phyloP scores from a whole-genome alignment of 2,797 vertebrate species.

The Silurus aristotelis region DNA sequence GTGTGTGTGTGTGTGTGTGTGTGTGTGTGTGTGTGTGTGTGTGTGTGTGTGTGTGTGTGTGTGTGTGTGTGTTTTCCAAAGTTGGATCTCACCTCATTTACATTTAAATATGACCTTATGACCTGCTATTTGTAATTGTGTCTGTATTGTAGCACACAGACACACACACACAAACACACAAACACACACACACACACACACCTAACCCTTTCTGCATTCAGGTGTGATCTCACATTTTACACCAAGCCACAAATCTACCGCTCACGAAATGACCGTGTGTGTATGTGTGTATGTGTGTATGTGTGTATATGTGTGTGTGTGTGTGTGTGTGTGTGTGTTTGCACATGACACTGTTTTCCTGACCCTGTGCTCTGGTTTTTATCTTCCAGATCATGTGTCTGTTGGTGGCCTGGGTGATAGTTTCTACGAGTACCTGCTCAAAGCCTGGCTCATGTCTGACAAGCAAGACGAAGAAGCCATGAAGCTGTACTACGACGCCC shows the following conservation, averaged over 20 bases:
- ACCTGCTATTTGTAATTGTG: conserved; percentile 4
- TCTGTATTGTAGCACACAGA: not conserved
- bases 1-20: no score
- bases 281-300: not conserved
- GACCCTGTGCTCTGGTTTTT: conserved; percentile 14
- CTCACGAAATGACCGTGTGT: not conserved
- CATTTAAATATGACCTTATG: conserved; percentile 10
- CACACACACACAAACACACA: conserved; percentile 68
- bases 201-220: not conserved
- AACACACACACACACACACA: not conserved
- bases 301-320: not conserved
- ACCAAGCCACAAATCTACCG: not conserved
- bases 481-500: conserved; percentile 94
- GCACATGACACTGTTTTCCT: not conserved
- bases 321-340: not conserved
- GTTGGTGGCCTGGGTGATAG: conserved; percentile 97
- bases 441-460: conserved; percentile 98
- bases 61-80: not conserved
- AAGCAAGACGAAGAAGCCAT: conserved; percentile 91
- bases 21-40: not conserved
- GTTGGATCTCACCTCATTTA: not conserved
- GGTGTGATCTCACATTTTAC: conserved; percentile 7
- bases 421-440: conserved; percentile 98
- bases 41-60: not conserved
- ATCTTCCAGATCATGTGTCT: conserved; percentile 91